Conservation (phyloP, 2,888 invertebrate genomes). For the Plutella xylostella region DNA sequence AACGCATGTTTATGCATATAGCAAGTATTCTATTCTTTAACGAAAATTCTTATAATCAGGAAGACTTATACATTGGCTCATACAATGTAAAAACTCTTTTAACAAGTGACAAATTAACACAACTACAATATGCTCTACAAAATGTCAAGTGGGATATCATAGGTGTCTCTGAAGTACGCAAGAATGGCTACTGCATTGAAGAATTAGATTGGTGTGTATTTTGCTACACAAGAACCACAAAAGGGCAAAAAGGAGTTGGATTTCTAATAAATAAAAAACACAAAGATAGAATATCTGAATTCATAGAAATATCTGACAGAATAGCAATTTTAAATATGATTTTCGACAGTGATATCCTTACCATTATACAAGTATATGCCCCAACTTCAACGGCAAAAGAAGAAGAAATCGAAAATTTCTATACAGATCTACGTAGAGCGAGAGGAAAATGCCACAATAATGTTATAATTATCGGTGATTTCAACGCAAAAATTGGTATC, state of each 20-base stretch:
- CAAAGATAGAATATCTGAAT: not conserved
- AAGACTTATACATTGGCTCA: not conserved
- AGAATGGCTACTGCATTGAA: not conserved
- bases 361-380: not conserved
- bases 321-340: not conserved
- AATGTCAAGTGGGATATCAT: constrained; percentile 3
- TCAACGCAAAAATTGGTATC: not conserved
- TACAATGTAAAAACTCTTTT: constrained; percentile 3
- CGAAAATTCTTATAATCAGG: too few species aligned
- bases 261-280: not conserved
- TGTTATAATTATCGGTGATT: not conserved
- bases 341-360: not conserved
- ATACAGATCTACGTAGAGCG: not conserved
- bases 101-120: not conserved
- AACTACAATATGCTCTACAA: not conserved
- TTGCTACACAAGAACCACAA: not conserved
- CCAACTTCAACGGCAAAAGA: not conserved
- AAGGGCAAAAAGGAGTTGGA: not conserved
- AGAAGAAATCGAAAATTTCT: not conserved
- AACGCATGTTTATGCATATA: too few species aligned
- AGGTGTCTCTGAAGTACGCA: constrained; percentile 1
- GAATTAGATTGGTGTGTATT: not conserved
- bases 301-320: not conserved
- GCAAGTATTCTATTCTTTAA: too few species aligned
- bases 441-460: not conserved